phyloP scores from a whole-genome alignment of 2,888 invertebrate species.

The Heterodera filipjevi region DNA sequence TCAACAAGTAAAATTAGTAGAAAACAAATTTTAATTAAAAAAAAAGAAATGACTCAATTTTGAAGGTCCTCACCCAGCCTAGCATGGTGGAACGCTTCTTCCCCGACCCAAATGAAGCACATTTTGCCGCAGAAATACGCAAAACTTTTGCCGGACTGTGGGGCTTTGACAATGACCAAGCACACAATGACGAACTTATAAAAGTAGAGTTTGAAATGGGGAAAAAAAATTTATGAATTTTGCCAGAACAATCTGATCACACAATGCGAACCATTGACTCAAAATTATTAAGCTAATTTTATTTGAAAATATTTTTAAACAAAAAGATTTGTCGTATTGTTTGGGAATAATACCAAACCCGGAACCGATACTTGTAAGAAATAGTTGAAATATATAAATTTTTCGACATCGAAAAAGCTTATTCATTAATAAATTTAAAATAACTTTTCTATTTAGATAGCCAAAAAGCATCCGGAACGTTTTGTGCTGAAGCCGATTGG shows the following conservation, averaged over 20 bases:
- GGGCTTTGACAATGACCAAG: constrained; percentile 74
- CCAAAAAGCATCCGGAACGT: constrained; percentile 73
- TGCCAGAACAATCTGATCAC: too few species aligned
- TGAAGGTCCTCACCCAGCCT: constrained; percentile 70
- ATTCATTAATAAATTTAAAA: too few species aligned
- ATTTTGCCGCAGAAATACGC: constrained; percentile 70
- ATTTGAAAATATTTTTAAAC: too few species aligned
- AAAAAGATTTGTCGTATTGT: too few species aligned
- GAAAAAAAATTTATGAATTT: too few species aligned
- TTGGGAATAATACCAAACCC: too few species aligned
- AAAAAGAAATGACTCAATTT: background rate
- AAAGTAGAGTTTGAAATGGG: background rate
- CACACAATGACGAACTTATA: background rate
- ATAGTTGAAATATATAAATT: too few species aligned
- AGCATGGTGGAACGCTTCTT: constrained; percentile 77
- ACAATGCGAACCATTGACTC: too few species aligned
- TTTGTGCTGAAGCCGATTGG: constrained; percentile 94
- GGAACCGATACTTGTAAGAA: too few species aligned
- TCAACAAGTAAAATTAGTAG: constrained; percentile 68
- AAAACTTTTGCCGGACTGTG: constrained; percentile 88
- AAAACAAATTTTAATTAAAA: background rate
- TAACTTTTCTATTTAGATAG: constrained; percentile 40
- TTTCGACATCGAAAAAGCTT: too few species aligned
- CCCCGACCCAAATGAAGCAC: constrained; percentile 11
- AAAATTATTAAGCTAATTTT: too few species aligned